Base-by-base conservation (phyloP, 2,113 vertebrate species). In the Lota lota region DNA sequence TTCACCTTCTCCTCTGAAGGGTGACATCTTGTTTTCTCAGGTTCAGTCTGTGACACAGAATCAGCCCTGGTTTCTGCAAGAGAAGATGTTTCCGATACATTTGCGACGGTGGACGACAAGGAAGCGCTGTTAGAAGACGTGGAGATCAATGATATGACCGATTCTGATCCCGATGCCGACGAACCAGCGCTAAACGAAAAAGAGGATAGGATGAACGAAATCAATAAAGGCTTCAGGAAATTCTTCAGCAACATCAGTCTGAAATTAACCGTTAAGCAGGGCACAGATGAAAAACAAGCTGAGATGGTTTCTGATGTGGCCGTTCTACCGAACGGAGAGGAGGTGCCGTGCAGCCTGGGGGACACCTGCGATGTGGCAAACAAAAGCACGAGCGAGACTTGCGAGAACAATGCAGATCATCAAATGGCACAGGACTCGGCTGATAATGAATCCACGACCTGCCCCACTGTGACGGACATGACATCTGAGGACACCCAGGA, bases 221-320 rank as follows among this genome's bases (percentile, higher is more conserved):
- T 91, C 19, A 94, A 91, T 1, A 93, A 95, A 75, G 90, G 94
- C 11, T 98, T 97, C 79, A 95, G 93, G 87, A 97, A 90, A 75
- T 92, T 95, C 66, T 96, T 98, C 76, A 94, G 92, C 79, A 95
- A 95, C 84, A 92, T 96, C 70, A 94, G 94, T 60, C 92, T 98
- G 60, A 96, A 95, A 82, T 91, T 98, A 76, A 96, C 94, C 0
- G 82, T 98, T 21, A 98, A 94, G 76, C 96, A 93, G 79, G 93
- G 95, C 66, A 94, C 94, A 54, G 83, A 70, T 0, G 93, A 92
- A 72, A 93, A 93, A 71, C 76, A 76, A 0, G 40, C 8, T 47
- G 93, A 94, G n/a, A 74, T 81, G 2, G 86, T 89, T 74, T 86
- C 91, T 14, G 79, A 92, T 1, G 72, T 90, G 64, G 85, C 84